Base-by-base conservation (phyloP, 2,797 vertebrate species). In the Notoglanidium macrostoma region DNA sequence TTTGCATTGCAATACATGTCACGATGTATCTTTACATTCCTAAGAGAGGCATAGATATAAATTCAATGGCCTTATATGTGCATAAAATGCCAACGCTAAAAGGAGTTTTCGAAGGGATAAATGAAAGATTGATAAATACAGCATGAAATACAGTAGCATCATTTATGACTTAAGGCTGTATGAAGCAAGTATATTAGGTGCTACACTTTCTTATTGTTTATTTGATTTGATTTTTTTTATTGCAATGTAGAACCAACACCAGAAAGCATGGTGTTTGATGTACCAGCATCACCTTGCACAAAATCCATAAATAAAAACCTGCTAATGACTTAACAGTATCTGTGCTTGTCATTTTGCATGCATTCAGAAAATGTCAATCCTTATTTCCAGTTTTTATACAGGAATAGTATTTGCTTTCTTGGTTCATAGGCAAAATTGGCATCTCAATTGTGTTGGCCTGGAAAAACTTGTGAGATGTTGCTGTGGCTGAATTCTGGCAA, bases 221-320 rank as follows among this genome's bases (percentile, higher is more conserved):
- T 55, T 72, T 82, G 14, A 40, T 61, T 51, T 26, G 4, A 44
- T 49, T 63, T 17, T 32, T 1, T 11, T 40, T 26, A 46, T 70
- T 70, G n/a, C 23, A 51, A 40, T 84, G 51, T 57, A 57, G 83
- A 44, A 35, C 40, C 72, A 73, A 61, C 40, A 49, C 14, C 59
- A 72, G n/a, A 49, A 26, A n/a, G 29, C 63, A 74, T 1, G 21
- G 57, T 85, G 29, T 81, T 59, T 82, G 46, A 67, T 86, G 57
- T 70, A 85, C 83, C 83, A 85, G 87, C 87, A 85, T 85, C 32
- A 44, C 63, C 77, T 74, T 88, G 77, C 77, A 85, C 68, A 88
- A 70, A 59, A n/a, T 63, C 11, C 63, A 44, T 59, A 57, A 83
- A 67, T 83, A 83, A 88, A 85, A 85, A 76, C 44, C n/a, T 77